Conservation (phyloP, 2,888 invertebrate species). For the Miltochrista miniata region DNA sequence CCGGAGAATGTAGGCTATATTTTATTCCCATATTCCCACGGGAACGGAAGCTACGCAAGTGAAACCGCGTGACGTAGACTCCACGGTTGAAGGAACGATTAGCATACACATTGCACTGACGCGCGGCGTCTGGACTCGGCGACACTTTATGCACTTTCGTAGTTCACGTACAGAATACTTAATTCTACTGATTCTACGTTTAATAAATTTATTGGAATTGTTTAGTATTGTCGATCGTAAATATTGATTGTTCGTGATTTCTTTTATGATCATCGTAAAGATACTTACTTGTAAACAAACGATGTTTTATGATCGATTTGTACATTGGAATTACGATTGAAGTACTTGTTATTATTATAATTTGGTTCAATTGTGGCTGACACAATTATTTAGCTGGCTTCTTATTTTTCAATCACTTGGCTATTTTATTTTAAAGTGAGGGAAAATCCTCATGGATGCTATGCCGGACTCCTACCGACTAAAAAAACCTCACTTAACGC, state of each 20-base stretch:
- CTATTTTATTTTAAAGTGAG: too few species aligned
- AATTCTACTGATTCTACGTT: constrained; percentile 28
- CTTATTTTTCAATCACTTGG: too few species aligned
- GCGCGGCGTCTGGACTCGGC: constrained; percentile 48
- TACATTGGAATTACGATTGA: neutral
- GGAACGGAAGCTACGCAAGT: too few species aligned
- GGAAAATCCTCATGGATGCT: too few species aligned
- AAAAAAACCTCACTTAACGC: too few species aligned
- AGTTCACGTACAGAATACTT: constrained; percentile 48
- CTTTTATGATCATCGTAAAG: constrained; percentile 6
- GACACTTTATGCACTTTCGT: constrained; percentile 43
- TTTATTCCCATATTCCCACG: too few species aligned
- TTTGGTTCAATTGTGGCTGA: too few species aligned
- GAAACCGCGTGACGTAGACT: too few species aligned
- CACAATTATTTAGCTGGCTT: too few species aligned
- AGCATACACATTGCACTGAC: constrained; percentile 48
- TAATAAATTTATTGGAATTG: constrained; percentile 30
- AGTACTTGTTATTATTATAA: neutral
- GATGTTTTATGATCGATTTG: neutral
- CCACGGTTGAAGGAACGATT: constrained; percentile 39
- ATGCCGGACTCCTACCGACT: too few species aligned
- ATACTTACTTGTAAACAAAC: neutral
- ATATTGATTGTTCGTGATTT: constrained; percentile 14
- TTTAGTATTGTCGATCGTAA: constrained; percentile 28
- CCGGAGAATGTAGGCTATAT: too few species aligned